Base-by-base conservation (phyloP, 2,888 invertebrate species). In the Oscheius sp. region DNA sequence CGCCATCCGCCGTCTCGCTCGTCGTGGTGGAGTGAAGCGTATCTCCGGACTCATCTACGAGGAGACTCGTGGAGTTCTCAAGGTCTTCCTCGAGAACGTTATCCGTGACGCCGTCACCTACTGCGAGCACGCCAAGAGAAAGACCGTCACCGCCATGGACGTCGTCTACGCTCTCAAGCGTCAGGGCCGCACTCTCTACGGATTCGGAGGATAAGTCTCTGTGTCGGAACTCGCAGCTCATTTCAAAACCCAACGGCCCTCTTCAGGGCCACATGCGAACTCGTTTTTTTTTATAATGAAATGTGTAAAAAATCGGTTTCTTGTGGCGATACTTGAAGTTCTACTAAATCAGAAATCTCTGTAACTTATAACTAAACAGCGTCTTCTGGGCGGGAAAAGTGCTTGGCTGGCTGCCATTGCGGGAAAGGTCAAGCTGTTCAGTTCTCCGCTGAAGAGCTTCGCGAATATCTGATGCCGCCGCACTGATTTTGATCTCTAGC, bases 61-160 rank as follows among this genome's bases (percentile, higher is more conserved):
- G 73, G 83, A 83, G 74, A 83, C 83, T 63, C 80, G 83, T 33
- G 84, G 84, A 59, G 85, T 85, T 58, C 83, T 84, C 55, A 84
- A 83, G 79, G 80, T 82, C 48, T 95, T 94, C 89, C 91, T 94
- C 76, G 94, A 94, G 89, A 94, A 94, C 89, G 94, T 94, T 58
- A 94, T 94, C 84, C 92, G 93, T 57, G 94, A 94, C 88, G 94
- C 94, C n/a, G 94, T 94, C 68, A 94, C 94, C 2, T 94, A 94
- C 90, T 94, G 94, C 1, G 94, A 95, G 89, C 94, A 95, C 89
- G 94, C 94, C 60, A 95, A 94, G 90, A 91, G 94, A 84, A 95
- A 95, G 91, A 95, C 94, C 1, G 94, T 94, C 59, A 94, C 94
- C 0, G 94, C 94, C 21, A 94, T 94, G 94, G 94, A 94, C 84